A percentile compares a stretch with the other conserved stretches of the same genome.
Evolutionary conservation across 2,797 vertebrate genomes (phyloP).

Genomic region (Hypotaenidia okinawae): DNA sequence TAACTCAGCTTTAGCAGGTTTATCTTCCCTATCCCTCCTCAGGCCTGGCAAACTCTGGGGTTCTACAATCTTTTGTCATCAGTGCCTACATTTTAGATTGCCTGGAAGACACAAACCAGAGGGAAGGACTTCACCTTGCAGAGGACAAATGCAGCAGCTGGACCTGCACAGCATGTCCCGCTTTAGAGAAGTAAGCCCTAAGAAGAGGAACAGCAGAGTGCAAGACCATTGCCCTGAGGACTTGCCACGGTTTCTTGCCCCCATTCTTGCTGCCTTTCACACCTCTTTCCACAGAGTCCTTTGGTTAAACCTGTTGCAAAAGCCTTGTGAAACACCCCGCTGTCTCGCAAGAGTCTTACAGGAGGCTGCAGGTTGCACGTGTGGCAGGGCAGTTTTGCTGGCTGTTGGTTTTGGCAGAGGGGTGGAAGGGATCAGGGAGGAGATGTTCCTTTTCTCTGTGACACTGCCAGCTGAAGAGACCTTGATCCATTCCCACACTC

Average conservation of each 20-base stretch:
- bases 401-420: not conserved
- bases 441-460: not conserved
- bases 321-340: not conserved
- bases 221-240: not conserved
- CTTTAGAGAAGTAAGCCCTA: not conserved
- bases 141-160: not conserved
- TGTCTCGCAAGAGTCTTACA: not conserved
- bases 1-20: not conserved
- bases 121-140: not conserved
- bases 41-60: not conserved
- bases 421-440: not conserved
- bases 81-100: not conserved
- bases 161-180: not conserved
- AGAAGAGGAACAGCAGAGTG: not conserved
- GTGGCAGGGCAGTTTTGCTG: not conserved
- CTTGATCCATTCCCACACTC: not conserved
- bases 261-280: not conserved
- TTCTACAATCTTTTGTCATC: constrained; percentile 22
- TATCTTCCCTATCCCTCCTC: not conserved
- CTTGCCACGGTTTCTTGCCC: not conserved
- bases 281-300: not conserved
- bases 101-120: not conserved
- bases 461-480: not conserved
- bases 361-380: not conserved
- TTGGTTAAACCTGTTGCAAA: not conserved